Percentiles rank a stretch among this genome's conserved stretches.
Evolutionary conservation across 2,797 vertebrate genomes (phyloP).

Genomic region (Cirrhinus molitorella): DNA sequence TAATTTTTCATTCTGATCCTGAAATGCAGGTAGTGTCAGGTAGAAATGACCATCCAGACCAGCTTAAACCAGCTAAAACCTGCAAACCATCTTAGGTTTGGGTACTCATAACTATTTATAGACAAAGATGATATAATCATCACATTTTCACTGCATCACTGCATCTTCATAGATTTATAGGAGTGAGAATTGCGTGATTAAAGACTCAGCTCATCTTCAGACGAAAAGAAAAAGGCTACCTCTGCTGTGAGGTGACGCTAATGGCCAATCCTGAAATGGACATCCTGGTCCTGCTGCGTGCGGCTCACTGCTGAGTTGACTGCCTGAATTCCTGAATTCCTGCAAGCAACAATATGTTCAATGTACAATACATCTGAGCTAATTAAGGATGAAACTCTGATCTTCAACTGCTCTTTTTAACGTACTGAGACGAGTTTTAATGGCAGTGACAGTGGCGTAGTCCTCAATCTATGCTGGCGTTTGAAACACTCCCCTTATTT

Average conservation of each 20-base stretch:
- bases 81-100: neutral
- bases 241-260: slow-evolving; percentile 34
- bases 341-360: slow-evolving; percentile 37
- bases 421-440: slow-evolving; percentile 26
- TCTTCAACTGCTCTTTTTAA: slow-evolving; percentile 60
- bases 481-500: slow-evolving; percentile 51
- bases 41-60: neutral
- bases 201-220: slow-evolving; percentile 19
- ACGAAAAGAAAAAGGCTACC: slow-evolving; percentile 16
- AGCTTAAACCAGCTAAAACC: neutral
- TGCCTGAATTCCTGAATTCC: slow-evolving; percentile 30
- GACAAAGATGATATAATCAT: slow-evolving; percentile 6
- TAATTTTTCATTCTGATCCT: neutral
- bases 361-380: slow-evolving; percentile 47
- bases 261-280: slow-evolving; percentile 38
- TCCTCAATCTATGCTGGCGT: slow-evolving; percentile 29
- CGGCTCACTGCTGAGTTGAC: slow-evolving; percentile 37
- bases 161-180: slow-evolving; percentile 18
- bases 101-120: slow-evolving; percentile 5
- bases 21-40: slow-evolving; percentile 18
- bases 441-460: slow-evolving; percentile 15
- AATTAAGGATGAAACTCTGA: slow-evolving; percentile 77
- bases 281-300: slow-evolving; percentile 42
- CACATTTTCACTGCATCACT: neutral
- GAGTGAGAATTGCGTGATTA: slow-evolving; percentile 3